Percentiles rank a stretch among this genome's conserved stretches.
phyloP scores from a whole-genome alignment of 2,797 vertebrate genomes.

The Graptemys geographica region DNA sequence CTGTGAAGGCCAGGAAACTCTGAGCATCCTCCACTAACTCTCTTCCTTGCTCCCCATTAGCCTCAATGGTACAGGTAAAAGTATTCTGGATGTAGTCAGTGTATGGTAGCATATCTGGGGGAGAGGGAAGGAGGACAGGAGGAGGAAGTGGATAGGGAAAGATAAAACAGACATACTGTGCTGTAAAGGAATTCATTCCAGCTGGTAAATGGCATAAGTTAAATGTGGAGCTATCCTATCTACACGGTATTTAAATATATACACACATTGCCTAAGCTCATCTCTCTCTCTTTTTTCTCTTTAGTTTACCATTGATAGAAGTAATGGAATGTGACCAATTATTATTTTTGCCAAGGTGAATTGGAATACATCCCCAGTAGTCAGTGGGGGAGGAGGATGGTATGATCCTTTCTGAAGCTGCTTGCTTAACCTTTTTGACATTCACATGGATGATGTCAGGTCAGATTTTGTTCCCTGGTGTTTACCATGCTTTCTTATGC shows the following conservation, averaged over 20 bases:
- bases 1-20: background rate
- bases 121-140: background rate
- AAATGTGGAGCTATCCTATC: background rate
- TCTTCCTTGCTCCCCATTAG: background rate
- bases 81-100: background rate
- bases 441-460: background rate
- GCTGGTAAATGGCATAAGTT: background rate
- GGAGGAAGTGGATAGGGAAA: background rate
- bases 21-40: background rate
- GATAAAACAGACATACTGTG: background rate
- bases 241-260: background rate
- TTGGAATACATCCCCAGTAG: background rate
- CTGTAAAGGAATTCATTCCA: background rate
- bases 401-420: background rate
- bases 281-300: background rate
- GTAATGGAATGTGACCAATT: background rate
- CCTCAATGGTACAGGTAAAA: background rate
- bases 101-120: background rate
- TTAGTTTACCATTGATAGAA: background rate
- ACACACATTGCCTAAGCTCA: background rate
- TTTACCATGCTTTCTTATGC: background rate
- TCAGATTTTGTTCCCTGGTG: background rate
- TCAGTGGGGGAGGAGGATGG: background rate
- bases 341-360: background rate
- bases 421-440: background rate